phyloP scores from a whole-genome alignment of 2,888 invertebrate genomes.

The Eudasyphora cyanicolor region DNA sequence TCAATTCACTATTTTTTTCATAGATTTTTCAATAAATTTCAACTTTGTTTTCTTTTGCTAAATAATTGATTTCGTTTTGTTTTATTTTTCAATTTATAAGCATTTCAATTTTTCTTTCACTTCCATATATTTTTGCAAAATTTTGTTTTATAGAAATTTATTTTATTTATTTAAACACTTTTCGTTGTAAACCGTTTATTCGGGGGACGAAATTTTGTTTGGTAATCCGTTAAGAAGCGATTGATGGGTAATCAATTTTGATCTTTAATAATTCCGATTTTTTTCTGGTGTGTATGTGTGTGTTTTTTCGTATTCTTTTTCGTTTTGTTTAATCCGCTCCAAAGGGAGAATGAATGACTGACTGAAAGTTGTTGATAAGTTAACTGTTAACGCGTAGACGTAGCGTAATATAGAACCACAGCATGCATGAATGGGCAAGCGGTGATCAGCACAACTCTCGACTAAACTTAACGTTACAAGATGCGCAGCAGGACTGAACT shows the following conservation, averaged over 20 bases:
- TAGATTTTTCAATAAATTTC: slow-evolving; percentile 13
- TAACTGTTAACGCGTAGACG: too few species aligned
- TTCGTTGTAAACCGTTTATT: background rate
- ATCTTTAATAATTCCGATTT: slow-evolving; percentile 7
- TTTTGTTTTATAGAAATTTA: background rate
- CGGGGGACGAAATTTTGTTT: background rate
- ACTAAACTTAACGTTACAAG: slow-evolving; percentile 78
- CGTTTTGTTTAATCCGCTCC: slow-evolving; percentile 32
- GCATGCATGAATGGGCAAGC: slow-evolving; percentile 61
- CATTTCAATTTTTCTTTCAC: background rate
- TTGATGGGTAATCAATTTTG: background rate
- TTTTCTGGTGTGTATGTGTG: too few species aligned
- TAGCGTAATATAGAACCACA: slow-evolving; percentile 47
- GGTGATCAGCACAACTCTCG: slow-evolving; percentile 55
- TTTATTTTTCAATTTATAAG: background rate
- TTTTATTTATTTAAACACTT: slow-evolving; percentile 23
- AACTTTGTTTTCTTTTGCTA: background rate
- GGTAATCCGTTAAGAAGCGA: background rate
- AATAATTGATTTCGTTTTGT: slow-evolving; percentile 39
- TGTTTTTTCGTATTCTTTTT: background rate
- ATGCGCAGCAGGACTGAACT: slow-evolving; percentile 80
- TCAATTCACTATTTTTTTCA: background rate
- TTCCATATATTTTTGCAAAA: background rate
- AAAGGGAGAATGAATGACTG: slow-evolving; percentile 26
- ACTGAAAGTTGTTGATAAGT: slow-evolving; percentile 6